phyloP scores from a whole-genome alignment of 2,888 invertebrate genomes.

The Cartodere bifasciata region DNA sequence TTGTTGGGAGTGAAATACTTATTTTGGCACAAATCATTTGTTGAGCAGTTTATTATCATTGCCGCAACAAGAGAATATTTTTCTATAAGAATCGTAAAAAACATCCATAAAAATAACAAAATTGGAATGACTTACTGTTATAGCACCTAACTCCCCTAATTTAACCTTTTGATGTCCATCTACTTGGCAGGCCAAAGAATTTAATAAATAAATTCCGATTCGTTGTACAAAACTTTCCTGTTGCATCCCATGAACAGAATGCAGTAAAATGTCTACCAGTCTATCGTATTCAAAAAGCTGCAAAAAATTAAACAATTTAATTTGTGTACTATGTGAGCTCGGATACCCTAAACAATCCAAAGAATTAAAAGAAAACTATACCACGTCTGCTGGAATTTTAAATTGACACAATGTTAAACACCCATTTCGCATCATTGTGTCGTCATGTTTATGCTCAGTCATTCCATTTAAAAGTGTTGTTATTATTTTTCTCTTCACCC shows the following conservation, averaged over 20 bases:
- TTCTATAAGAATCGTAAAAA: too few relatives aligned
- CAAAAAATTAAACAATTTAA: conserved; percentile 15
- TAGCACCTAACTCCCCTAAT: conserved; percentile 81
- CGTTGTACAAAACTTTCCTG: conserved; percentile 88
- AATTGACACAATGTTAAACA: conserved; percentile 91
- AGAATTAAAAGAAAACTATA: conserved; percentile 35
- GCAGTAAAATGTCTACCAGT: conserved; percentile 68
- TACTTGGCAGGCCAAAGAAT: conserved; percentile 93
- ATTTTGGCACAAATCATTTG: too few relatives aligned
- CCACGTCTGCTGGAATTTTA: conserved; percentile 89
- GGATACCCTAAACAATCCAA: conserved; percentile 2
- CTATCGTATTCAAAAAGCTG: conserved; percentile 85
- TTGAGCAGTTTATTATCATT: too few relatives aligned
- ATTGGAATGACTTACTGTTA: conserved; percentile 47
- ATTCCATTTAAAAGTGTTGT: conserved; percentile 77
- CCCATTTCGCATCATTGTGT: conserved; percentile 93
- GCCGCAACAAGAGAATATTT: too few relatives aligned
- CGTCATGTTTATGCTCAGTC: conserved; percentile 72
- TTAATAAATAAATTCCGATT: conserved; percentile 87
- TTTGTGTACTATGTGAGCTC: conserved; percentile 1
- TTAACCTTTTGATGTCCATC: conserved; percentile 86
- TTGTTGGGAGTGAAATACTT: too few relatives aligned
- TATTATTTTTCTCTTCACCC: conserved; percentile 68
- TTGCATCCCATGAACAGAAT: conserved; percentile 68
- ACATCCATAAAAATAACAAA: neutral